Evolutionary conservation across 2,888 invertebrate genomes (phyloP).

Genomic region (Drosophila flavopinicola): DNA sequence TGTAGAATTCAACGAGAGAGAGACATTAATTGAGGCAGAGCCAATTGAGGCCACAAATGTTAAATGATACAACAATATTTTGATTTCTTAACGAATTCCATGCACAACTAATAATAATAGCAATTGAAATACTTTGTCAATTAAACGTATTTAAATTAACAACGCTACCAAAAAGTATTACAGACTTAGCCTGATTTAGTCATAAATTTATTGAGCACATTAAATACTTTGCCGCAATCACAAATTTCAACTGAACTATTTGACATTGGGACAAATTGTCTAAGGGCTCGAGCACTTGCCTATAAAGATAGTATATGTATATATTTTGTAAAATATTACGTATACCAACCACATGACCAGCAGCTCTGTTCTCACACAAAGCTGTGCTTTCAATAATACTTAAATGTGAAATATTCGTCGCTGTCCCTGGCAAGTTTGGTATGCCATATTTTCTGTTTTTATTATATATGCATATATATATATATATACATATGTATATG

Average conservation of each 20-base stretch:
- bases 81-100: constrained; percentile 33
- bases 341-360: no score
- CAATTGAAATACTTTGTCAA: not conserved
- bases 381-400: constrained; percentile 13
- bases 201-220: constrained; percentile 1
- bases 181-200: not conserved
- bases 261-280: constrained; percentile 21
- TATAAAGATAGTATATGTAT: no score
- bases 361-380: constrained; percentile 18
- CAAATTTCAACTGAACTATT: constrained; percentile 11
- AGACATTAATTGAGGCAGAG: no score
- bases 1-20: not conserved
- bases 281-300: no score
- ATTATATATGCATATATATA: no score
- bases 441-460: not conserved
- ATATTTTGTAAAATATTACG: no score
- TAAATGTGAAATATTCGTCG: constrained; percentile 12
- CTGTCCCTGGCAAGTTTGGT: not conserved
- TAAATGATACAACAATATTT: constrained; percentile 39
- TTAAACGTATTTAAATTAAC: not conserved
- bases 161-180: not conserved
- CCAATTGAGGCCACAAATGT: constrained; percentile 29
- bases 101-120: constrained; percentile 15
- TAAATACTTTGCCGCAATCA: not conserved
- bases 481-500: no score